Evolutionary conservation across 1,140 invertebrate species (phyloP).

Genomic region (Drosophila parvula): DNA sequence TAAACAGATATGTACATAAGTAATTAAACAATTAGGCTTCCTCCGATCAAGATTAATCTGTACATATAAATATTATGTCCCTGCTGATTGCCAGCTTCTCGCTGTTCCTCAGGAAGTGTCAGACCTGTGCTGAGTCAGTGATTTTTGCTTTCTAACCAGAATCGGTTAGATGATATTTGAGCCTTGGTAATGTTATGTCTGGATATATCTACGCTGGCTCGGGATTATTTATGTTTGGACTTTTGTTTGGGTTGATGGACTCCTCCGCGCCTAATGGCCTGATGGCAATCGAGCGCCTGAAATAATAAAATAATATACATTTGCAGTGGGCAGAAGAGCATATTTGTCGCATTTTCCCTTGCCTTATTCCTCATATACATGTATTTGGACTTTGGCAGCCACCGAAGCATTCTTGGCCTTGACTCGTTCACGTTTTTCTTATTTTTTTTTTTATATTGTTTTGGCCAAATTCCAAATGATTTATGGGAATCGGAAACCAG

Average conservation of each 20-base stretch:
- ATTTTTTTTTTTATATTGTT: neutral
- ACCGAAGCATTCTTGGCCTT: conserved; percentile 29
- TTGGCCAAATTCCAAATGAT: conserved; percentile 69
- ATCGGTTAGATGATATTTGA: neutral
- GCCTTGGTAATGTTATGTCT: neutral
- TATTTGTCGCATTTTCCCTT: conserved; percentile 30
- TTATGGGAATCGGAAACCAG: conserved; percentile 44
- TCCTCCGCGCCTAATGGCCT: neutral
- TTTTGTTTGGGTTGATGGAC: conserved; percentile 21
- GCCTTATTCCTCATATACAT: neutral
- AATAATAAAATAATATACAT: conserved; percentile 4
- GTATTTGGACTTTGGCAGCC: conserved; percentile 41
- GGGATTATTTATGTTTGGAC: conserved; percentile 14
- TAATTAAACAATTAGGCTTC: no score
- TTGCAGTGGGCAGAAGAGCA: conserved; percentile 8
- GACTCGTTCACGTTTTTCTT: conserved; percentile 31
- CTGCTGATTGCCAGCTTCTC: no score
- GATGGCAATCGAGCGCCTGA: neutral
- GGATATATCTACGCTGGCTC: neutral
- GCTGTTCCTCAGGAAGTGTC: no score
- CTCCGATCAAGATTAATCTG: no score
- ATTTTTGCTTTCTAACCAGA: neutral
- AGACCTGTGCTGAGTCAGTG: neutral
- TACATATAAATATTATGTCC: no score
- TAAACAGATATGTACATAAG: no score